These are phyloP conservation scores for Diplodus puntazzo DNA, from an alignment of 2,797 vertebrate species.

Conservation along the genomic window DNA sequence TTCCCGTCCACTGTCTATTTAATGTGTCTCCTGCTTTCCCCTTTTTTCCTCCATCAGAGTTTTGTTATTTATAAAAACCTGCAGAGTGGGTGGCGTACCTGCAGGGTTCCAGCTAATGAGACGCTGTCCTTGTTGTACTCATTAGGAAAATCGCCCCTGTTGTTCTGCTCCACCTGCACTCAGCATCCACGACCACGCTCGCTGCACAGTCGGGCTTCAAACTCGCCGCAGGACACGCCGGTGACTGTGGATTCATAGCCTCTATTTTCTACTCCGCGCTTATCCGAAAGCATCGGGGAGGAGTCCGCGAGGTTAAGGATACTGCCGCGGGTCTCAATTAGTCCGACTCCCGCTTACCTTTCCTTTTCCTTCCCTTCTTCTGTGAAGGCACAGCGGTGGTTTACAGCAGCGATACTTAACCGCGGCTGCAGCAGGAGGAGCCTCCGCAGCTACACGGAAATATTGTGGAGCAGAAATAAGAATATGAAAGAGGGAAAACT, in stretches of 20 bases:
- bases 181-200: background rate
- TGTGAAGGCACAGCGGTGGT: background rate
- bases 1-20: background rate
- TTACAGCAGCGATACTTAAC: conserved; percentile 4
- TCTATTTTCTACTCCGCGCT: background rate
- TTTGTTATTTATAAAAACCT: conserved; percentile 23
- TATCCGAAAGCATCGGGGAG: conserved; percentile 21
- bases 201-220: background rate
- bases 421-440: background rate
- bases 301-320: conserved; percentile 17
- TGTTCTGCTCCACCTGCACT: conserved; percentile 46
- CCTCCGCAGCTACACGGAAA: background rate
- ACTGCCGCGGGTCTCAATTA: conserved; percentile 28
- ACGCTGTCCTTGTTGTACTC: conserved; percentile 35
- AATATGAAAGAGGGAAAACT: background rate
- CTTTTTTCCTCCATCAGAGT: background rate
- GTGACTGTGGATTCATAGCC: background rate
- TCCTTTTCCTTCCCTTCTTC: conserved; percentile 19
- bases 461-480: background rate
- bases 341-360: conserved; percentile 14
- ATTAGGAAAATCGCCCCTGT: conserved; percentile 49
- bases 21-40: background rate
- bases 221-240: background rate
- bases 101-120: conserved; percentile 61
- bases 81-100: conserved; percentile 53